These are phyloP conservation scores for Malacoctenus gilli DNA, from an alignment of 2,797 vertebrate species.

Conservation along the genomic window DNA sequence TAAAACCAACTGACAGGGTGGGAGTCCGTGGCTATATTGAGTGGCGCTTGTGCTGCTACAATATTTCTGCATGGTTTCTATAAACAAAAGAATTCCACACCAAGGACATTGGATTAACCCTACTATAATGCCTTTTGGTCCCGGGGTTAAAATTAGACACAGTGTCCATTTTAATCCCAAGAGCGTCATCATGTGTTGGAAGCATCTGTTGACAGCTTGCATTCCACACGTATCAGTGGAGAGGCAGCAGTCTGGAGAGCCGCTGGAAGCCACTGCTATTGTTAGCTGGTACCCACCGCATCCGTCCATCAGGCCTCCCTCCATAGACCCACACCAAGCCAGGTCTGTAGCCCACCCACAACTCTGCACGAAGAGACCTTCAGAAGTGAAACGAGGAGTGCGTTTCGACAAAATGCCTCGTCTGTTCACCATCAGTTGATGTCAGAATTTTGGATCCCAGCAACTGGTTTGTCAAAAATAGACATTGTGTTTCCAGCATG, in stretches of 20 bases:
- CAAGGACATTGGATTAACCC: slow-evolving; percentile 86
- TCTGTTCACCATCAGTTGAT: too few relatives aligned
- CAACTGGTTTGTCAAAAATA: too few relatives aligned
- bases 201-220: slow-evolving; percentile 98
- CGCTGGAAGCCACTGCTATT: slow-evolving; percentile 77
- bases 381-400: too few relatives aligned
- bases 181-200: slow-evolving; percentile 90
- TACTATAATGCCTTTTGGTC: slow-evolving; percentile 82
- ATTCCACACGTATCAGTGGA: slow-evolving; percentile 91
- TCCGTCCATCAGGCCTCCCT: slow-evolving; percentile 80
- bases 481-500: too few relatives aligned
- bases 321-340: slow-evolving; percentile 23
- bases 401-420: too few relatives aligned
- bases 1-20: slow-evolving; percentile 51
- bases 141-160: slow-evolving; percentile 91
- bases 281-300: slow-evolving; percentile 82
- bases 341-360: neutral
- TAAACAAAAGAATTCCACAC: slow-evolving; percentile 83
- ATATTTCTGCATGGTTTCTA: slow-evolving; percentile 73
- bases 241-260: slow-evolving; percentile 85
- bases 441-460: too few relatives aligned
- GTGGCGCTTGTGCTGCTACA: slow-evolving; percentile 51
- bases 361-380: too few relatives aligned
- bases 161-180: slow-evolving; percentile 88
- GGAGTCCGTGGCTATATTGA: slow-evolving; percentile 60